phyloP scores from a whole-genome alignment of 2,113 vertebrate species.

The Stercorarius parasiticus region DNA sequence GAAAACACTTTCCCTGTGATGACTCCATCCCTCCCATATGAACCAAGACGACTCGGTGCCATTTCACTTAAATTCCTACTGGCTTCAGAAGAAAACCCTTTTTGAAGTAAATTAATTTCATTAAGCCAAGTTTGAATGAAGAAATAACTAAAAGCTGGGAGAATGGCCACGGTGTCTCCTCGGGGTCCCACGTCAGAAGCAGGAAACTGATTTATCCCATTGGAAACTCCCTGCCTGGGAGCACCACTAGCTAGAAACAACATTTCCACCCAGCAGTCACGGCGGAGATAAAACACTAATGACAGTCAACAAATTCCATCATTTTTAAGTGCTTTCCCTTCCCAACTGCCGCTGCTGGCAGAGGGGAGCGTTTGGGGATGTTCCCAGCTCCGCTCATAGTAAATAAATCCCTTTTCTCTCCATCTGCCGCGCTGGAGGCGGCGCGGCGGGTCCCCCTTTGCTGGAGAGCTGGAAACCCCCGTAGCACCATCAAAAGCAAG shows the following conservation, averaged over 20 bases:
- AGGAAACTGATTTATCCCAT: not conserved
- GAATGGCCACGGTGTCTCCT: not conserved
- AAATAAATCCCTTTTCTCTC: constrained; percentile 43
- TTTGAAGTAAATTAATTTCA: not conserved
- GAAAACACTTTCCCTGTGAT: not conserved
- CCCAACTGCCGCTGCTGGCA: constrained; percentile 39
- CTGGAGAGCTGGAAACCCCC: not conserved
- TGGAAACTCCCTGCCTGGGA: not conserved
- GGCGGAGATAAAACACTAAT: constrained; percentile 12
- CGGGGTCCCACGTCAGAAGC: not conserved
- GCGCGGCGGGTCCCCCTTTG: rapidly evolving
- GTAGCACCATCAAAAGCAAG: rapidly evolving
- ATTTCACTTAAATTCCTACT: not conserved
- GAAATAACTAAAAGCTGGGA: not conserved
- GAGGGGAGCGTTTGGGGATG: constrained; percentile 16
- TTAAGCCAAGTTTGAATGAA: not conserved
- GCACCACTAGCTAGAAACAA: not conserved
- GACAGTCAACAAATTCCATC: constrained; percentile 28
- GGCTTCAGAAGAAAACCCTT: not conserved
- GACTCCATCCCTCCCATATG: not conserved
- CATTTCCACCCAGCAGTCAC: not conserved
- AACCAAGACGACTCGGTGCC: not conserved
- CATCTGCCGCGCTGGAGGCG: not conserved
- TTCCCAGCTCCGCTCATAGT: constrained; percentile 1
- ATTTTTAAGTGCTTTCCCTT: constrained; percentile 6